Percentiles rank a stretch among this genome's conserved stretches.
Evolutionary conservation across 2,113 vertebrate species (phyloP).

Genomic region (Brienomyrus brachyistius): DNA sequence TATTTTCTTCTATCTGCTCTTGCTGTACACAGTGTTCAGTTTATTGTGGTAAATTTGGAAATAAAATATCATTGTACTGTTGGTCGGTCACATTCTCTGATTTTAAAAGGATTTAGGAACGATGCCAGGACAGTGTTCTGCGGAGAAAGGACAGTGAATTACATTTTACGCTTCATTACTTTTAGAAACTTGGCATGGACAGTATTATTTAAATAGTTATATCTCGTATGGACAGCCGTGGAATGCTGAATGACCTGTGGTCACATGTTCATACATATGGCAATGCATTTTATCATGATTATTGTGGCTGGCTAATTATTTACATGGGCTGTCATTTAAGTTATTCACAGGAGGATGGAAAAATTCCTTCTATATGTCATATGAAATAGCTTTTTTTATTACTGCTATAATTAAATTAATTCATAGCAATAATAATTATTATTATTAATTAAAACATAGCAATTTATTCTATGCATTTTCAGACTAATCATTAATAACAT

Average conservation of each 20-base stretch:
- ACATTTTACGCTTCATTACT: neutral
- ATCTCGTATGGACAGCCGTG: neutral
- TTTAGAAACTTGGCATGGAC: neutral
- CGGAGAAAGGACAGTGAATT: neutral
- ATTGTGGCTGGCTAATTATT: neutral
- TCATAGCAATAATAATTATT: no score
- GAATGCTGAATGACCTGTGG: neutral
- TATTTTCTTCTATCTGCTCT: neutral
- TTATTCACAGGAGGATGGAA: neutral
- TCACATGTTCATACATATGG: neutral
- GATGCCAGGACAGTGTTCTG: neutral
- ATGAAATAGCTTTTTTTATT: neutral
- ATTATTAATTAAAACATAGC: neutral
- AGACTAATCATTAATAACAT: neutral
- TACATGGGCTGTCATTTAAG: neutral
- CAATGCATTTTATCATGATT: neutral
- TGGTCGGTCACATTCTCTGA: neutral
- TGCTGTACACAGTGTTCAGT: neutral
- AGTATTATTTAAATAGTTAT: neutral
- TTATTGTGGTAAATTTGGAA: neutral
- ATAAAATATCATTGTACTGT: neutral
- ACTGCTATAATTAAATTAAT: neutral
- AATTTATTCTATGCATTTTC: neutral
- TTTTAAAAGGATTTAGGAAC: neutral
- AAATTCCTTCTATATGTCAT: neutral